Conservation (phyloP, 2,797 vertebrate species). For the Hozukius guyotensis region DNA sequence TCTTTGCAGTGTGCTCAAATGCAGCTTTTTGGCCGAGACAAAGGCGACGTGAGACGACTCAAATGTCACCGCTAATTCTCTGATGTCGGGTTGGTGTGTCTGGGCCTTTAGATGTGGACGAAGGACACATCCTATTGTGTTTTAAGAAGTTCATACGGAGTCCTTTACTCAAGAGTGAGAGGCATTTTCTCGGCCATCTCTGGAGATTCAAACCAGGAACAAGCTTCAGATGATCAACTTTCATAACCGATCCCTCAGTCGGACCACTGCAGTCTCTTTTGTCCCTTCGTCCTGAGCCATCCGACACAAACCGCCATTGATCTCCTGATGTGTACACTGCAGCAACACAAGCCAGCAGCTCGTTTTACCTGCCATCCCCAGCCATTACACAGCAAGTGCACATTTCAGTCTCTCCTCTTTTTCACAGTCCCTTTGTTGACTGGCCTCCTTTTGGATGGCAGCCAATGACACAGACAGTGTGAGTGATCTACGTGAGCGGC, state of each 20-base stretch:
- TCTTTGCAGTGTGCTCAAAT: no score
- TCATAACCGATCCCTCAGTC: neutral
- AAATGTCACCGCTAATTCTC: no score
- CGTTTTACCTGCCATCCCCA: conserved; percentile 60
- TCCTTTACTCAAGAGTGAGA: neutral
- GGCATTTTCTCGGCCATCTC: neutral
- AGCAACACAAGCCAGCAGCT: conserved; percentile 48
- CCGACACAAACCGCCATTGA: conserved; percentile 44
- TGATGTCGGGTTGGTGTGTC: no score
- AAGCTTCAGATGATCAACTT: neutral
- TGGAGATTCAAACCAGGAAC: neutral
- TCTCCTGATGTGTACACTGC: conserved; percentile 38
- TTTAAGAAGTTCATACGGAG: neutral
- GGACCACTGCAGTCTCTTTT: conserved; percentile 6
- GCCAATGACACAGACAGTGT: conserved; percentile 63
- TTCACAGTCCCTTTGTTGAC: conserved; percentile 57
- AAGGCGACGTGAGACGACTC: no score
- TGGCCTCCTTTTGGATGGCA: conserved; percentile 54
- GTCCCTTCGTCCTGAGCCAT: conserved; percentile 31
- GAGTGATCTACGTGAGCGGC: conserved; percentile 56
- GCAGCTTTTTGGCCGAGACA: no score
- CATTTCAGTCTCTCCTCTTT: conserved; percentile 31
- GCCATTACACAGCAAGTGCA: conserved; percentile 35
- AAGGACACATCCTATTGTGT: neutral
- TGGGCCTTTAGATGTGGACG: neutral